Conservation (phyloP, 2,797 vertebrate genomes). For the Sebastes melanostomus region DNA sequence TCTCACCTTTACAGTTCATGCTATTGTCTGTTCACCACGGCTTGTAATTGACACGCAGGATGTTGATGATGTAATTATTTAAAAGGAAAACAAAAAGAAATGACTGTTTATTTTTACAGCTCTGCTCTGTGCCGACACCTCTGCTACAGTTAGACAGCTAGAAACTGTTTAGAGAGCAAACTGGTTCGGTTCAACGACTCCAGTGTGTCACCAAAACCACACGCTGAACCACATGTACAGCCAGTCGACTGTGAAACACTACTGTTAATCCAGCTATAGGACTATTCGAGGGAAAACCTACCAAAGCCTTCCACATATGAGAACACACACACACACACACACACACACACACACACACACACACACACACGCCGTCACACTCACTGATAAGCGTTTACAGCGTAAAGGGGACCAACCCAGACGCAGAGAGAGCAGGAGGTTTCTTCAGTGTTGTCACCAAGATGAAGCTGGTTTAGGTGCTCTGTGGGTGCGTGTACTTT, state of each 20-base stretch:
- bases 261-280: constrained; percentile 64
- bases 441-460: constrained; percentile 52
- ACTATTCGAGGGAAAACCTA: constrained; percentile 71
- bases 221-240: constrained; percentile 40
- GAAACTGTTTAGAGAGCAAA: constrained; percentile 24
- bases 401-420: constrained; percentile 71
- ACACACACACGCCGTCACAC: constrained; percentile 3
- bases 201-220: constrained; percentile 28
- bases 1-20: constrained; percentile 44
- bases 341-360: too few species aligned
- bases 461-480: constrained; percentile 44
- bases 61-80: constrained; percentile 59
- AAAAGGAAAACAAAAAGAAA: constrained; percentile 11
- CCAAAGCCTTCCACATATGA: constrained; percentile 75
- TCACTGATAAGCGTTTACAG: constrained; percentile 66
- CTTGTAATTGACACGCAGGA: constrained; percentile 65
- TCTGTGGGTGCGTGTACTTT: constrained; percentile 8
- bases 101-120: constrained; percentile 57
- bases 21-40: constrained; percentile 62
- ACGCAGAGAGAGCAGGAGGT: constrained; percentile 34
- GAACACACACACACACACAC: not conserved
- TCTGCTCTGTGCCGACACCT: constrained; percentile 38
- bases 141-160: constrained; percentile 33
- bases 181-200: constrained; percentile 22
- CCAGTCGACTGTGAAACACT: constrained; percentile 67